Evolutionary conservation across 2,113 vertebrate genomes (phyloP), one percentile per base, ranked within the genome.

Genomic region (Plectropomus leopardus): DNA sequence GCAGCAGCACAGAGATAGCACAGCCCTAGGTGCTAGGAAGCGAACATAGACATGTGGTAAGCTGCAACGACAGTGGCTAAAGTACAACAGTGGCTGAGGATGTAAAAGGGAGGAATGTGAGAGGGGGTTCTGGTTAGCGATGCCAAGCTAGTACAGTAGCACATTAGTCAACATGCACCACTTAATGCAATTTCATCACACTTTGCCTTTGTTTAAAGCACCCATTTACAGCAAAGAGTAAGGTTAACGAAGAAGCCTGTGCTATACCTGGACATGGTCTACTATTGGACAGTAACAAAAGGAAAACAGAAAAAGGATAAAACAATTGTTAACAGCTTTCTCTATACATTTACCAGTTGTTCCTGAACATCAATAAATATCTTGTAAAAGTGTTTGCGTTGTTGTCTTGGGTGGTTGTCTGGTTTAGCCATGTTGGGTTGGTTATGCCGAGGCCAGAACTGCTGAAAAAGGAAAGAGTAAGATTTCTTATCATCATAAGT

Each of bases 381-480:
- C 88, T 92, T 86, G 92, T 86, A 87, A 89, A 92, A 91, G 83
- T 89, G 88, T 86, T 84, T 85, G 72, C 13, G 77, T 86, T 88
- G 78, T 83, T 78, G 85, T 85, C 72, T 78, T 30, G 58, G 88
- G 77, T 77, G 80, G 82, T 77, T 63, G 59, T 72, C 82, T 81
- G 88, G 80, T 86, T 86, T 72, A 81, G 79, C 78, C 36, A 17
- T 48, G 82, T 74, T 63, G 75, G 85, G 88, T 61, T 85, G 82
- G 69, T 96, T 95, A 97, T 82, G 94, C 93, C 85, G 96, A 90
- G 9, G 92, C 90, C 80, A 97, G 94, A 93, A 96, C 95, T 97
- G 90, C 55, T 50, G 14, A 59, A 48, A 24, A 7, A 63, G 15
- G 72, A 74, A 23, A 50, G 65, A 61, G 63, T 0, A 4, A 48